Conservation (phyloP, 2,797 vertebrate genomes). For the Cyclopterus lumpus region DNA sequence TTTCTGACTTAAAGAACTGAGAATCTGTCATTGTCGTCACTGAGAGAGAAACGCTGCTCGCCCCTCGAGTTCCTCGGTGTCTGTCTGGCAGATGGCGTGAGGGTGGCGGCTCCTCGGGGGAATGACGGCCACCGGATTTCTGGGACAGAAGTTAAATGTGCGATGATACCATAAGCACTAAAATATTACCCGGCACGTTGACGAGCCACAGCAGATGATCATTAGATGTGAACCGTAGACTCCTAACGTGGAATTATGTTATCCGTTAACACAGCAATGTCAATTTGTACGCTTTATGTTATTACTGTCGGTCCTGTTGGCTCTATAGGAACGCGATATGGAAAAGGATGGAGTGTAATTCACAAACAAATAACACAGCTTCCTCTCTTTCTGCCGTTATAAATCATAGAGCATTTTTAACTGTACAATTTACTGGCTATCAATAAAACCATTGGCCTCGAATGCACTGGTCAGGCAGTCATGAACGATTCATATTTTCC, state of each 20-base stretch:
- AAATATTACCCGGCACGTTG: not conserved
- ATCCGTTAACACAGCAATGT: not conserved
- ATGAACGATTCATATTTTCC: not conserved
- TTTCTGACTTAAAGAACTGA: not conserved
- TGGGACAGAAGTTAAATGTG: conserved; percentile 45
- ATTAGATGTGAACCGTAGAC: not conserved
- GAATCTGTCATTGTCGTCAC: not conserved
- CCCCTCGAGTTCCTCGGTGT: not conserved
- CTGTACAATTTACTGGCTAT: not conserved
- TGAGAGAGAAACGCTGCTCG: not conserved
- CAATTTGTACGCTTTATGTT: not conserved
- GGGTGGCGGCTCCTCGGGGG: conserved; percentile 39
- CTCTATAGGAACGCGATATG: not conserved
- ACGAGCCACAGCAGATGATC: not conserved
- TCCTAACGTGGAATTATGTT: not conserved
- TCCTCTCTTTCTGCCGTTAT: not conserved
- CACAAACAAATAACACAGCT: not conserved
- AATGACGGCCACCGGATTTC: conserved; percentile 44
- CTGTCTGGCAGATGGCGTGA: conserved; percentile 58
- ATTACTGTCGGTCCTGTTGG: not conserved
- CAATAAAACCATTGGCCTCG: not conserved
- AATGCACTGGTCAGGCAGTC: not conserved
- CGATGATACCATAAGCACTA: not conserved
- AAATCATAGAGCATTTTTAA: not conserved
- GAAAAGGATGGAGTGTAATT: not conserved